These are phyloP conservation scores for Brenthis daphne DNA, from an alignment of 2,888 invertebrate species.

Conservation along the genomic window DNA sequence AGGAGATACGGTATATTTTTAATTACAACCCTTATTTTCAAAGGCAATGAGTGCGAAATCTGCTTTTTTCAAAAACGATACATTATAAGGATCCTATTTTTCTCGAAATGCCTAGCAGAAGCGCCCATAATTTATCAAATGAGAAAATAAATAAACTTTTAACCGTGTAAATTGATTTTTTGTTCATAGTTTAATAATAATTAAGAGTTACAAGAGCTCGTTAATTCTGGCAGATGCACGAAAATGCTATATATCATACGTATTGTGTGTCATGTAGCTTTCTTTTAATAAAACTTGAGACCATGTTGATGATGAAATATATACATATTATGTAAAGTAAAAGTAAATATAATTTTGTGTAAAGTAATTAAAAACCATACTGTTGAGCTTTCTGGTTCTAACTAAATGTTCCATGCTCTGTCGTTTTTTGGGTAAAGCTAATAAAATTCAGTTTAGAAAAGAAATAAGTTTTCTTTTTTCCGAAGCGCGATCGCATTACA, in stretches of 20 bases:
- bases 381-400: neutral
- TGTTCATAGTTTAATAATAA: slow-evolving; percentile 20
- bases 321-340: neutral
- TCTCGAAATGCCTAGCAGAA: slow-evolving; percentile 33
- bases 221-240: slow-evolving; percentile 14
- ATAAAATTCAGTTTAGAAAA: slow-evolving; percentile 40
- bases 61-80: neutral
- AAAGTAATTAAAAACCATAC: neutral
- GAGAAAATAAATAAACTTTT: slow-evolving; percentile 33
- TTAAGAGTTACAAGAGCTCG: slow-evolving; percentile 3
- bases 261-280: neutral
- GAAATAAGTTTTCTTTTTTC: slow-evolving; percentile 34
- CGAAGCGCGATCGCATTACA: slow-evolving; percentile 52
- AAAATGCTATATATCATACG: slow-evolving; percentile 2
- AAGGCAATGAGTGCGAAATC: neutral
- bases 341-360: too few species aligned
- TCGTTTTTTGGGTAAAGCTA: slow-evolving; percentile 30
- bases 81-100: slow-evolving; percentile 7
- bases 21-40: slow-evolving; percentile 22
- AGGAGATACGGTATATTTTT: neutral
- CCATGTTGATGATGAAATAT: neutral
- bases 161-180: slow-evolving; percentile 31
- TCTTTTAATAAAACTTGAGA: slow-evolving; percentile 5
- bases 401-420: neutral
- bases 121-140: slow-evolving; percentile 37